These are phyloP conservation scores for Anticlea derivata DNA, from an alignment of 2,888 invertebrate species.

Conservation along the genomic window DNA sequence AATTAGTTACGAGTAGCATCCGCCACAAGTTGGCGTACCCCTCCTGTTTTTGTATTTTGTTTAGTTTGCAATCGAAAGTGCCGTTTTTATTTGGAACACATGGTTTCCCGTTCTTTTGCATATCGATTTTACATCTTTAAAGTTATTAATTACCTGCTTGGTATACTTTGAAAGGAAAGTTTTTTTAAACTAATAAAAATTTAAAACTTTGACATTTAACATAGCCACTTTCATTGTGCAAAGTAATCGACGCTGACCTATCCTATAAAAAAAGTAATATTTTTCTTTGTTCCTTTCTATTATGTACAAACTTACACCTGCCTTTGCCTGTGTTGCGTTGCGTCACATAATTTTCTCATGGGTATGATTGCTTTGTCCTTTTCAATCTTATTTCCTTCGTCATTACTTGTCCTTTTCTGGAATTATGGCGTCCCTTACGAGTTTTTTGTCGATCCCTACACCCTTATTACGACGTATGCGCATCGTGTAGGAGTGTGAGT, in stretches of 20 bases:
- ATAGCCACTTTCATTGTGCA: slow-evolving; percentile 36
- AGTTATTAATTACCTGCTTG: background rate
- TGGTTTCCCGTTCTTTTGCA: slow-evolving; percentile 26
- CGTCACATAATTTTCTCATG: slow-evolving; percentile 71
- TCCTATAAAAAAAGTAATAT: slow-evolving; percentile 59
- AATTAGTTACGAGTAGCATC: slow-evolving; percentile 62
- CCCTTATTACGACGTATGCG: slow-evolving; percentile 72
- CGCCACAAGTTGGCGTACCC: slow-evolving; percentile 50
- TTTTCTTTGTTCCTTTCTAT: slow-evolving; percentile 69
- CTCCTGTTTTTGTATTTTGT: slow-evolving; percentile 48
- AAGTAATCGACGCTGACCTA: slow-evolving; percentile 64
- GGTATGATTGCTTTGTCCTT: slow-evolving; percentile 67
- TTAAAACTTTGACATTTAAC: background rate
- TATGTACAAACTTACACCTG: slow-evolving; percentile 75
- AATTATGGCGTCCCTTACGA: slow-evolving; percentile 59
- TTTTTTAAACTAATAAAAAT: background rate
- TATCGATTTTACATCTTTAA: slow-evolving; percentile 27
- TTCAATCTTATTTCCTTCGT: slow-evolving; percentile 44
- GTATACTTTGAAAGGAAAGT: background rate
- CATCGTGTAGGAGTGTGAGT: slow-evolving; percentile 61
- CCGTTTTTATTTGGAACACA: slow-evolving; percentile 40
- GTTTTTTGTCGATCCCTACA: slow-evolving; percentile 70
- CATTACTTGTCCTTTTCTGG: slow-evolving; percentile 55
- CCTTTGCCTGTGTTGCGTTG: slow-evolving; percentile 70
- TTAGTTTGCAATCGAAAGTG: slow-evolving; percentile 44